Evolutionary conservation across 2,113 vertebrate genomes (phyloP).

Genomic region (Otocyon megalotis): DNA sequence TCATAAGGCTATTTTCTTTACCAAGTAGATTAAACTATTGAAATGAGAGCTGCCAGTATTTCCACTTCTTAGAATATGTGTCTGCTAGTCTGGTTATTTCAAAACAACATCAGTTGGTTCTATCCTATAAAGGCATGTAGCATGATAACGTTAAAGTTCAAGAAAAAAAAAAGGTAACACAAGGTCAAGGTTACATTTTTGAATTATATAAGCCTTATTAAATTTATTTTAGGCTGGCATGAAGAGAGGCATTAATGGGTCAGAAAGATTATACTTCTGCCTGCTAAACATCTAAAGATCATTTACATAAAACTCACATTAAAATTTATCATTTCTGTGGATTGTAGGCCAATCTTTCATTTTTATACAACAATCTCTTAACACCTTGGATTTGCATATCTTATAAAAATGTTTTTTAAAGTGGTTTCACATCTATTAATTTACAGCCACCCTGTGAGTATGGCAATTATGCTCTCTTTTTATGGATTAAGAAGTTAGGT

Average conservation of each 20-base stretch:
- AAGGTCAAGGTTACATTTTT: constrained; percentile 10
- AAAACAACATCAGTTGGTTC: constrained; percentile 17
- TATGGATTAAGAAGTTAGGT: constrained; percentile 27
- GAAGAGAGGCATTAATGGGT: constrained; percentile 17
- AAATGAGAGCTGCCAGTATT: neutral
- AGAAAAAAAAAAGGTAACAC: neutral
- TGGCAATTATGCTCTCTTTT: constrained; percentile 43
- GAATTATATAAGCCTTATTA: constrained; percentile 48
- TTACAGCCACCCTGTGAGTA: neutral
- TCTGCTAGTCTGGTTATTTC: neutral
- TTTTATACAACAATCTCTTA: constrained; percentile 63
- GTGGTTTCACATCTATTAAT: constrained; percentile 52
- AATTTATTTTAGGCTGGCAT: constrained; percentile 9
- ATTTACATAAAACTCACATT: constrained; percentile 65
- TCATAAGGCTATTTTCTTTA: constrained; percentile 6
- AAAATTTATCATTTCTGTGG: constrained; percentile 48
- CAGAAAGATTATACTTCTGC: constrained; percentile 35
- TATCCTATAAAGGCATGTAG: neutral
- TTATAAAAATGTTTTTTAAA: constrained; percentile 59
- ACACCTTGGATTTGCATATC: constrained; percentile 65
- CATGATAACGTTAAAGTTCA: neutral
- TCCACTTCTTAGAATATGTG: neutral
- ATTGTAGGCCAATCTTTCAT: constrained; percentile 32
- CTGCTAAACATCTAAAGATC: constrained; percentile 35
- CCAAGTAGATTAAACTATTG: constrained; percentile 12